These are phyloP conservation scores for Nothoprocta pentlandii DNA, from an alignment of 2,113 vertebrate genomes.

Conservation along the genomic window DNA sequence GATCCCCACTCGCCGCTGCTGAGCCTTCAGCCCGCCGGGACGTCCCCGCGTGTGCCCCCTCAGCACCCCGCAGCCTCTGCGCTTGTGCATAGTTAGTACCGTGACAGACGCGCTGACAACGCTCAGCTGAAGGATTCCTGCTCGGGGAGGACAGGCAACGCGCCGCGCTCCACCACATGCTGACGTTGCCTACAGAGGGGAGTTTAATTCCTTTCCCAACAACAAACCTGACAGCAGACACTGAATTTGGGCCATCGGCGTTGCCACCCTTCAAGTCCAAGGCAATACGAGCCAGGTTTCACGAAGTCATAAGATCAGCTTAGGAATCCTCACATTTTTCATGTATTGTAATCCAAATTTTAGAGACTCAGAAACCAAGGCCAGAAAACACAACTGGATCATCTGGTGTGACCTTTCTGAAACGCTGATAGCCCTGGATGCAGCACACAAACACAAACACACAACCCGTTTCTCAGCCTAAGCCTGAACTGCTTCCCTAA, in stretches of 20 bases:
- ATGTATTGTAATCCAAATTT: neutral
- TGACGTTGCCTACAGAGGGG: neutral
- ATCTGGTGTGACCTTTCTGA: neutral
- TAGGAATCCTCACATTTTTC: fast-evolving
- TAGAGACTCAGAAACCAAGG: neutral
- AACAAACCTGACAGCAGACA: neutral
- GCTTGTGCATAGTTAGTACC: neutral
- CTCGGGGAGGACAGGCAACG: neutral
- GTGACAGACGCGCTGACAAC: neutral
- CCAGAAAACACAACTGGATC: neutral
- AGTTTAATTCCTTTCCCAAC: neutral
- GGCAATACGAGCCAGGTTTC: neutral
- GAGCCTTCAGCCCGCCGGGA: neutral
- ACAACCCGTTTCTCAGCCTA: neutral
- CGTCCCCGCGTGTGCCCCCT: too few relatives aligned
- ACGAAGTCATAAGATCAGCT: neutral
- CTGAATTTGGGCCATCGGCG: neutral
- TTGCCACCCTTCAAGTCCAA: neutral
- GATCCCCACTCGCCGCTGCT: neutral
- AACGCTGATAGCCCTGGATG: too few relatives aligned
- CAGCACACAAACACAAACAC: neutral
- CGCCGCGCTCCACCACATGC: neutral
- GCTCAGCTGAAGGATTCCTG: neutral
- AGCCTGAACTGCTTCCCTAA: neutral
- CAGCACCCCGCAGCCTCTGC: too few relatives aligned